Percentiles rank a stretch among this genome's conserved stretches.
phyloP scores from a whole-genome alignment of 1,140 invertebrate species.

The Tenebrio molitor region DNA sequence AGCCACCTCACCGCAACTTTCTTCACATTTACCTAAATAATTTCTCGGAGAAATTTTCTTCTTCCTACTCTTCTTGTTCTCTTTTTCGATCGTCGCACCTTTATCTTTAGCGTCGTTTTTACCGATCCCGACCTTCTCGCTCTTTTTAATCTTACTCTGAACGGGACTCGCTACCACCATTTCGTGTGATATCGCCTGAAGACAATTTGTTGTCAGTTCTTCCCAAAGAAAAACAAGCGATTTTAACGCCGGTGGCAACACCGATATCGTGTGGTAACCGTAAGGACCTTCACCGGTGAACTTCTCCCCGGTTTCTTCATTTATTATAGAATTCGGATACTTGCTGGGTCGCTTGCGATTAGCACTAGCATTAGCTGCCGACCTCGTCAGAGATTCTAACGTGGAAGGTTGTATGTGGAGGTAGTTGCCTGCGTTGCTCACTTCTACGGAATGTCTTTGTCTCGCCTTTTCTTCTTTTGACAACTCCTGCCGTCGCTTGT shows the following conservation, averaged over 20 bases:
- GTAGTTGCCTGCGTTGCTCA: slow-evolving; percentile 81
- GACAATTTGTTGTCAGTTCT: slow-evolving; percentile 80
- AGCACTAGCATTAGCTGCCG: slow-evolving; percentile 80
- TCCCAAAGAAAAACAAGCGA: slow-evolving; percentile 90
- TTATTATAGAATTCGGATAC: slow-evolving; percentile 68
- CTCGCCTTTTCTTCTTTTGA: slow-evolving; percentile 74
- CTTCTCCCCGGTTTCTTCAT: slow-evolving; percentile 69
- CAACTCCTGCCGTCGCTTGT: slow-evolving; percentile 68
- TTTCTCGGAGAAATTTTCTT: slow-evolving; percentile 70
- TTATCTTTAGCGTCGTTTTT: slow-evolving; percentile 66
- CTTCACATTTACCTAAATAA: slow-evolving; percentile 67
- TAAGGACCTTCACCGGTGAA: slow-evolving; percentile 26
- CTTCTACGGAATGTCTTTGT: slow-evolving; percentile 90
- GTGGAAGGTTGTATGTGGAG: slow-evolving; percentile 84
- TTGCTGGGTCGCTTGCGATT: slow-evolving; percentile 73
- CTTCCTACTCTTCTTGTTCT: slow-evolving; percentile 69
- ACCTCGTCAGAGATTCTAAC: slow-evolving; percentile 80
- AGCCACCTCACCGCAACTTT: too few species aligned
- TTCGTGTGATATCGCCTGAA: slow-evolving; percentile 77
- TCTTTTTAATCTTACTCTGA: slow-evolving; percentile 68
- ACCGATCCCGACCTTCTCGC: slow-evolving; percentile 62
- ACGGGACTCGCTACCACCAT: slow-evolving; percentile 68
- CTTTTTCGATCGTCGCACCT: slow-evolving; percentile 67
- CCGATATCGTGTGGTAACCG: slow-evolving; percentile 74
- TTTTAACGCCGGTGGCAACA: slow-evolving; percentile 88